A percentile compares a stretch with the other conserved stretches of the same genome.
These are phyloP conservation scores for Grammomys surdaster DNA, from an alignment of 2,113 vertebrate species.

Conservation along the genomic window DNA sequence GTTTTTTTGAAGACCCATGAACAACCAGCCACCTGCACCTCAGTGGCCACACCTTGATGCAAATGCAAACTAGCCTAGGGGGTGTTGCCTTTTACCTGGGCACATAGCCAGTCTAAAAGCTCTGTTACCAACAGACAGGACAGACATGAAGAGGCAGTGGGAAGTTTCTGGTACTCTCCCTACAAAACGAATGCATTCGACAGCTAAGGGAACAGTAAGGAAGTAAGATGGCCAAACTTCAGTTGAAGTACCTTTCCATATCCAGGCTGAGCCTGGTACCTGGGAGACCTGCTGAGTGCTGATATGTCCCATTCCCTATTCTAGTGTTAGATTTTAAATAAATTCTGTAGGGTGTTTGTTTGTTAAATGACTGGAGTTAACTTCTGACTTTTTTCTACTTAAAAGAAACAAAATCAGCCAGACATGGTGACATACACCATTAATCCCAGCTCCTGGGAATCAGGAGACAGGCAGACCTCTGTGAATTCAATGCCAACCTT, in stretches of 20 bases:
- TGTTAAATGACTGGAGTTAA: not conserved
- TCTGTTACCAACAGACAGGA: constrained; percentile 1
- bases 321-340: not conserved
- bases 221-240: not conserved
- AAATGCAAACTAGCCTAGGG: constrained; percentile 21
- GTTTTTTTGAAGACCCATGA: not conserved
- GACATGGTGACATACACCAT: rapidly evolving
- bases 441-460: not conserved
- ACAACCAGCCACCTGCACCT: not conserved
- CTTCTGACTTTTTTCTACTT: not conserved
- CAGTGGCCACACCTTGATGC: constrained; percentile 26
- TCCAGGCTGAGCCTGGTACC: not conserved
- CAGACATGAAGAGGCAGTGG: not conserved
- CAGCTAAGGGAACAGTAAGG: not conserved
- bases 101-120: not conserved
- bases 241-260: not conserved
- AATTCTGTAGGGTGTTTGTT: not conserved
- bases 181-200: not conserved
- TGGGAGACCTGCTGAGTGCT: not conserved
- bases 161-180: not conserved
- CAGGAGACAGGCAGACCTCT: not conserved
- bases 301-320: not conserved
- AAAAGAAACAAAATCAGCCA: not conserved
- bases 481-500: not conserved
- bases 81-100: not conserved